These are phyloP conservation scores for Leptopilina syphax DNA, from an alignment of 2,888 invertebrate genomes.

Conservation along the genomic window DNA sequence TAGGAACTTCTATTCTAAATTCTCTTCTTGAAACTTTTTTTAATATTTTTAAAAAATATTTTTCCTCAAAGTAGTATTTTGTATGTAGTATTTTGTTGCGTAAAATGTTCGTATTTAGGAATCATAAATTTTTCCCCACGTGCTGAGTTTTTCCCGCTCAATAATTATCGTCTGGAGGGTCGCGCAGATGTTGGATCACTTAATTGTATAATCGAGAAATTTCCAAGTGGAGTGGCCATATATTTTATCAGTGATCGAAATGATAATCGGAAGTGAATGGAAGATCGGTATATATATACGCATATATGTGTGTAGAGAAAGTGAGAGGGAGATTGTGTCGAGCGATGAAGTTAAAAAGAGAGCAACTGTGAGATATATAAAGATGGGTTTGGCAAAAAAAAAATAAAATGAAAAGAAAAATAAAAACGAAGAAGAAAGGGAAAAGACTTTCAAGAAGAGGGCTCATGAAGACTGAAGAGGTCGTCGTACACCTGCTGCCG, in stretches of 20 bases:
- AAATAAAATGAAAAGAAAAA: conserved; percentile 1
- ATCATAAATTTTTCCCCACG: too few relatives aligned
- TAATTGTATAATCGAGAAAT: conserved; percentile 20
- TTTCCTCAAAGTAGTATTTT: too few relatives aligned
- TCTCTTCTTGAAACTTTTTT: too few relatives aligned
- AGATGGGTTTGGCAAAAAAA: background rate
- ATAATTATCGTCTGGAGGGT: background rate
- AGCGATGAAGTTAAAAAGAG: conserved; percentile 31
- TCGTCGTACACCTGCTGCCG: conserved; percentile 55
- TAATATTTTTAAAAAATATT: too few relatives aligned
- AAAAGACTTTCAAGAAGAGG: conserved; percentile 48
- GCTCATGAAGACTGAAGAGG: conserved; percentile 47
- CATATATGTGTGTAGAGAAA: conserved; percentile 1
- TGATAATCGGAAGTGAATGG: conserved; percentile 40
- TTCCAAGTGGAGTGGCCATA: background rate
- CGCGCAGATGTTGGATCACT: conserved; percentile 12
- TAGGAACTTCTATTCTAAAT: too few relatives aligned
- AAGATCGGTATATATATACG: background rate
- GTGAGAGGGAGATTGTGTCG: conserved; percentile 23
- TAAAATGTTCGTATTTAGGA: too few relatives aligned
- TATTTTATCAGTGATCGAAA: conserved; percentile 28
- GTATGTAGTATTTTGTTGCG: too few relatives aligned
- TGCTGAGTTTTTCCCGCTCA: background rate
- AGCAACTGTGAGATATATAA: conserved; percentile 7
- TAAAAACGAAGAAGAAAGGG: conserved; percentile 39